phyloP scores from a whole-genome alignment of 2,888 invertebrate genomes.

The Meiosimyza platycephala region DNA sequence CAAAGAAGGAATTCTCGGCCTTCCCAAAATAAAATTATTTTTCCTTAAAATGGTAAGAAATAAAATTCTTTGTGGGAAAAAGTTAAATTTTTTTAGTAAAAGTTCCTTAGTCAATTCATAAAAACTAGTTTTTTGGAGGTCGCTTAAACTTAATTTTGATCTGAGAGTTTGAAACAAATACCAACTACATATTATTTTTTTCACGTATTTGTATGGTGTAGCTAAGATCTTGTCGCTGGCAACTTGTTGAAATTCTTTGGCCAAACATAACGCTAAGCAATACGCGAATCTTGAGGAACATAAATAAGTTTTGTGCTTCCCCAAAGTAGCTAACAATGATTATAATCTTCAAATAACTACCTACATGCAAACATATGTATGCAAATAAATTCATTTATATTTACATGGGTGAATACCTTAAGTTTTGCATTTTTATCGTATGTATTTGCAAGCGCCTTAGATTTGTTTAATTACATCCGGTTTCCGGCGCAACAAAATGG shows the following conservation, averaged over 20 bases:
- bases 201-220: not conserved
- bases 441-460: conserved; percentile 39
- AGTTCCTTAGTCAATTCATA: no score
- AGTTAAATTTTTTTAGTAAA: no score
- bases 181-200: conserved; percentile 41
- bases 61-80: no score
- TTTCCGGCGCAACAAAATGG: conserved; percentile 54
- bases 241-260: conserved; percentile 28
- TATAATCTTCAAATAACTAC: not conserved
- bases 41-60: no score
- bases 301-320: conserved; percentile 8
- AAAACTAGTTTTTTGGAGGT: no score
- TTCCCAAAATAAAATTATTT: no score
- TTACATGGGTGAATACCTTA: not conserved
- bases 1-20: no score
- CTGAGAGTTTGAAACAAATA: conserved; percentile 47
- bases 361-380: no score
- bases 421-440: not conserved
- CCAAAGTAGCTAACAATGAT: not conserved
- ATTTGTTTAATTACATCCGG: conserved; percentile 60
- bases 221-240: conserved; percentile 20
- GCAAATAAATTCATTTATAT: no score
- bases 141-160: no score
- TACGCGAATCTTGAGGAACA: not conserved
- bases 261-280: not conserved